Evolutionary conservation across 64 coral and sea anemone species (phyloP).

Genomic region (Montipora capricornis): DNA sequence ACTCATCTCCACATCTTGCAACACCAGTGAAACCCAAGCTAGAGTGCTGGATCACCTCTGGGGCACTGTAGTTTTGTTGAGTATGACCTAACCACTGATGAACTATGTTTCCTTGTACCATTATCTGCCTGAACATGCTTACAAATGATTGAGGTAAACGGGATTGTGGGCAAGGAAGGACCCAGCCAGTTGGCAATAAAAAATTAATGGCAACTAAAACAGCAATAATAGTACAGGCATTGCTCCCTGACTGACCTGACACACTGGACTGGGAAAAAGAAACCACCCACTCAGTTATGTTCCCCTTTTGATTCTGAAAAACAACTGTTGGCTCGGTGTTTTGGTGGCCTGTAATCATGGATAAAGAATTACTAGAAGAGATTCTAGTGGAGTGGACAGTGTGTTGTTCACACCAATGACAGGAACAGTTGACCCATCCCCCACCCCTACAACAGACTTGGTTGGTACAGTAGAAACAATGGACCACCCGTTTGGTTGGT

Average conservation of each 20-base stretch:
- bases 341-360: neutral
- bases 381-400: neutral
- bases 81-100: neutral
- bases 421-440: neutral
- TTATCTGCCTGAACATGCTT: neutral
- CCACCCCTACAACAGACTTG: neutral
- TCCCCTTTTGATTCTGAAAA: neutral
- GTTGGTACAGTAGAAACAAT: neutral
- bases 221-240: conserved; percentile 14
- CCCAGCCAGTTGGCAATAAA: neutral
- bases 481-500: neutral
- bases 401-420: conserved; percentile 7
- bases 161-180: neutral
- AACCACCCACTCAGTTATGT: neutral
- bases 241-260: neutral
- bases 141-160: neutral
- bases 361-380: neutral
- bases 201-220: conserved; percentile 4
- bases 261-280: neutral
- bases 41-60: conserved; percentile 30
- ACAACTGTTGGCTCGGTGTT: neutral
- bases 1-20: conserved; percentile 33
- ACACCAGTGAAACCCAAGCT: neutral
- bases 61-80: conserved; percentile 37
- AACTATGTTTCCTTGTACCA: neutral